phyloP scores from a whole-genome alignment of 2,113 vertebrate species.

The Enhydra lutris region DNA sequence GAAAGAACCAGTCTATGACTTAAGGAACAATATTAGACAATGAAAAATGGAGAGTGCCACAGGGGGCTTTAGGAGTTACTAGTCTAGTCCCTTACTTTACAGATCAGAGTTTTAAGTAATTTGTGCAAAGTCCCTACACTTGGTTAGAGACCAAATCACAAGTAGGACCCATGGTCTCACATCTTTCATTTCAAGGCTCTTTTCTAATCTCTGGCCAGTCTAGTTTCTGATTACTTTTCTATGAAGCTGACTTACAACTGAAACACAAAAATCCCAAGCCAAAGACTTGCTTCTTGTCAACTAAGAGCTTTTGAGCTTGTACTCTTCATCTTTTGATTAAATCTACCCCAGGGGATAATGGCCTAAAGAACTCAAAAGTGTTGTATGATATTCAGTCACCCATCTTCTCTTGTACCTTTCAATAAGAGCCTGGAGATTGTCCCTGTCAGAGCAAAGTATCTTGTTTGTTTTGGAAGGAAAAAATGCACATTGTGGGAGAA shows the following conservation, averaged over 20 bases:
- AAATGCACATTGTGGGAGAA: background rate
- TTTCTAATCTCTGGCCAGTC: slow-evolving; percentile 6
- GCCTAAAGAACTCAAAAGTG: slow-evolving; percentile 3
- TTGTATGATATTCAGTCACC: background rate
- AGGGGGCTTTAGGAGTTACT: background rate
- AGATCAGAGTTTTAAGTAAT: slow-evolving; percentile 18
- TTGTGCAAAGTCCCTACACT: slow-evolving; percentile 18
- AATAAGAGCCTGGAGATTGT: slow-evolving; percentile 5
- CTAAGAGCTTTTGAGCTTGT: slow-evolving; percentile 31
- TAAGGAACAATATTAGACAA: slow-evolving; percentile 1
- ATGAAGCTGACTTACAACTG: slow-evolving; percentile 31
- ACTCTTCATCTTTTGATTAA: slow-evolving; percentile 41
- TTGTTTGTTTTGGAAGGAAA: slow-evolving; percentile 34
- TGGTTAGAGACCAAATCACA: slow-evolving; percentile 20
- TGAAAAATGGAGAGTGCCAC: background rate
- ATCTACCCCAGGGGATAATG: background rate
- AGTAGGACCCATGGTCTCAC: background rate
- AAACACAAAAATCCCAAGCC: slow-evolving; percentile 42
- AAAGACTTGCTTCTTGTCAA: slow-evolving; percentile 5
- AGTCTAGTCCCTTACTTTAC: background rate
- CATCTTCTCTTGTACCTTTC: background rate
- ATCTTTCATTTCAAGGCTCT: background rate
- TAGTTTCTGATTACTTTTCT: slow-evolving; percentile 52
- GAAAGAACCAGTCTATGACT: slow-evolving; percentile 15
- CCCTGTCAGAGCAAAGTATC: background rate